phyloP scores from a whole-genome alignment of 2,888 invertebrate species.

The Mantis religiosa region DNA sequence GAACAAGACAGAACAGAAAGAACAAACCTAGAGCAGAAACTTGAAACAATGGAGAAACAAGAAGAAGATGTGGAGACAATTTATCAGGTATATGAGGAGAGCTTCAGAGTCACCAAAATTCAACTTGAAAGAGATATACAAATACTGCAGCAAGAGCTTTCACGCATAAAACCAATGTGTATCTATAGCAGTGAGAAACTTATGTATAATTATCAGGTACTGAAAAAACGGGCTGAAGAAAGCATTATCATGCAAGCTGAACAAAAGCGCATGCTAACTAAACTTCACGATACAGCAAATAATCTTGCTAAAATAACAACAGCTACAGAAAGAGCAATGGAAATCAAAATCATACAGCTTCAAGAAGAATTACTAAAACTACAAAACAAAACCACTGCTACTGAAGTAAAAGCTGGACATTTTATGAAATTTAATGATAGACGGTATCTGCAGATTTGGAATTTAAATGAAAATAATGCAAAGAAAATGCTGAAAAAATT shows the following conservation, averaged over 20 bases:
- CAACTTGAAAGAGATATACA: slow-evolving; percentile 43
- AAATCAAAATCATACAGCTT: slow-evolving; percentile 62
- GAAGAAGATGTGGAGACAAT: slow-evolving; percentile 50
- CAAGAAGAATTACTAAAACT: slow-evolving; percentile 64
- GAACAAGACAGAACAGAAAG: slow-evolving; percentile 62
- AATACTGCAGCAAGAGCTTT: slow-evolving; percentile 71
- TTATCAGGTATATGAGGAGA: slow-evolving; percentile 63
- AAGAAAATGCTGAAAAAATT: slow-evolving; percentile 51
- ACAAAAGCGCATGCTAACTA: slow-evolving; percentile 60
- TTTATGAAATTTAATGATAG: slow-evolving; percentile 61
- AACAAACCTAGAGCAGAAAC: slow-evolving; percentile 57
- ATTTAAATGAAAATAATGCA: slow-evolving; percentile 54
- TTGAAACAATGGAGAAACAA: slow-evolving; percentile 51
- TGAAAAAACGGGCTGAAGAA: slow-evolving; percentile 85
- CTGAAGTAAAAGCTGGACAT: slow-evolving; percentile 65
- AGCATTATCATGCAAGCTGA: slow-evolving; percentile 73
- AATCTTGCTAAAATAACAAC: slow-evolving; percentile 60
- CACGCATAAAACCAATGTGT: slow-evolving; percentile 72
- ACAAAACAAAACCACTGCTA: slow-evolving; percentile 61
- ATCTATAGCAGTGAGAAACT: slow-evolving; percentile 84
- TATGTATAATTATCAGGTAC: slow-evolving; percentile 83
- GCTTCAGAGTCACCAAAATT: slow-evolving; percentile 52
- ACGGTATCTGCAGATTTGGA: slow-evolving; percentile 59
- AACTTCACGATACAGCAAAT: slow-evolving; percentile 66
- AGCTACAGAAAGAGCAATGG: slow-evolving; percentile 61